Evolutionary conservation across 2,888 invertebrate species (phyloP).

Genomic region (Oscheius sp.): DNA sequence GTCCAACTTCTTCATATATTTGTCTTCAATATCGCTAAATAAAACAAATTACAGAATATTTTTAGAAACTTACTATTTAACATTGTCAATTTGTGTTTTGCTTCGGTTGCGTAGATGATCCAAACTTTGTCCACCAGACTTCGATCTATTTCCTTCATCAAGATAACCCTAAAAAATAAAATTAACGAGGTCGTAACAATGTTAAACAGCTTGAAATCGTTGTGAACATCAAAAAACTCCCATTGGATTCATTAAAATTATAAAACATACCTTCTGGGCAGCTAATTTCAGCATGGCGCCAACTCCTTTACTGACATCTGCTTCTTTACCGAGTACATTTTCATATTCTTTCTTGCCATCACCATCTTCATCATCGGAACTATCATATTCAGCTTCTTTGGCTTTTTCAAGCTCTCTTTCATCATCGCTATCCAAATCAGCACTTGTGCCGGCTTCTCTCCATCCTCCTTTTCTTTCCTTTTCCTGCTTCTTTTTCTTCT

Average conservation of each 20-base stretch:
- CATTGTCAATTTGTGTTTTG: slow-evolving; percentile 60
- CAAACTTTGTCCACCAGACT: slow-evolving; percentile 51
- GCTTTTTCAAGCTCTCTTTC: slow-evolving; percentile 54
- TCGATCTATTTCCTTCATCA: slow-evolving; percentile 52
- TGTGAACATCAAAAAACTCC: neutral
- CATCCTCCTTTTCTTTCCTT: slow-evolving; percentile 41
- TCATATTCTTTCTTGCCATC: slow-evolving; percentile 51
- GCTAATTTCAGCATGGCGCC: slow-evolving; percentile 70
- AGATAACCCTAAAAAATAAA: slow-evolving; percentile 49
- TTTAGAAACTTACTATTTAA: slow-evolving; percentile 57
- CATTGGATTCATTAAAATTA: neutral
- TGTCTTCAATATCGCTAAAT: slow-evolving; percentile 73
- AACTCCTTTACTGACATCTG: slow-evolving; percentile 74
- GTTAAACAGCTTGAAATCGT: neutral
- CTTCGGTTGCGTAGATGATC: slow-evolving; percentile 66
- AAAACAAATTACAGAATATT: neutral
- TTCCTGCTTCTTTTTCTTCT: slow-evolving; percentile 36
- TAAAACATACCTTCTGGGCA: slow-evolving; percentile 59
- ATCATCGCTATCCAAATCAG: slow-evolving; percentile 55
- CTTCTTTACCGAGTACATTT: slow-evolving; percentile 69
- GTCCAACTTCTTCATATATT: slow-evolving; percentile 73
- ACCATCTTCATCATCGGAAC: slow-evolving; percentile 45
- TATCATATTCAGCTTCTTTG: slow-evolving; percentile 41
- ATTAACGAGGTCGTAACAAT: too few relatives aligned
- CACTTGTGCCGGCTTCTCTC: slow-evolving; percentile 44